These are phyloP conservation scores for Caenorhabditis inopinata DNA, from an alignment of 1,140 invertebrate species.

Conservation along the genomic window DNA sequence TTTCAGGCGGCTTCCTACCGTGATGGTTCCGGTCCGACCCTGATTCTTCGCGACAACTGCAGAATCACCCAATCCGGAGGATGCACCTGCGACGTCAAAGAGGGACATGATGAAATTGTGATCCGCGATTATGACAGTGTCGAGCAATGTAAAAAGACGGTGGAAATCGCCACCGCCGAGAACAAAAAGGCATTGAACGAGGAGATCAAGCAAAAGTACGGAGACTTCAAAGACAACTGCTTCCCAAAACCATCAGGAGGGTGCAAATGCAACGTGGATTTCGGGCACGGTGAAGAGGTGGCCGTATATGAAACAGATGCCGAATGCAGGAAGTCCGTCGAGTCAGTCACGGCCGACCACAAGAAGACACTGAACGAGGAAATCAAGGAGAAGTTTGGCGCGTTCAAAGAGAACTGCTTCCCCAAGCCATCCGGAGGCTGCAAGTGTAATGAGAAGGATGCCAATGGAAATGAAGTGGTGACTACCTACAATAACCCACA, in stretches of 20 bases:
- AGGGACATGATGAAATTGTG: constrained; percentile 31
- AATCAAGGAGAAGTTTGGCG: constrained; percentile 51
- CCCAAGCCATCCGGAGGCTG: constrained; percentile 52
- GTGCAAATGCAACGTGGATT: constrained; percentile 48
- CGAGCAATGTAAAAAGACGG: constrained; percentile 42
- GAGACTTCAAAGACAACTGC: constrained; percentile 52
- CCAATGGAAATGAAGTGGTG: constrained; percentile 48
- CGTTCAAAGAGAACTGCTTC: constrained; percentile 55
- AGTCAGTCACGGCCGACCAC: constrained; percentile 42
- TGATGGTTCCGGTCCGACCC: not conserved
- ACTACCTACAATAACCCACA: constrained; percentile 39
- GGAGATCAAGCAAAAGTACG: constrained; percentile 48
- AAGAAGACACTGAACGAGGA: constrained; percentile 49
- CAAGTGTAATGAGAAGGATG: constrained; percentile 52
- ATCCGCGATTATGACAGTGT: constrained; percentile 24
- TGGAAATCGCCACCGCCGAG: constrained; percentile 43
- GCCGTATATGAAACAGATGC: constrained; percentile 29
- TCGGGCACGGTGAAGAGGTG: constrained; percentile 42
- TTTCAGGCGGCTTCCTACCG: too few relatives aligned
- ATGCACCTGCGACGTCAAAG: constrained; percentile 42
- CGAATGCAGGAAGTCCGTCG: constrained; percentile 43
- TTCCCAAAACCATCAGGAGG: constrained; percentile 50
- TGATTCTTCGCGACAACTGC: constrained; percentile 31
- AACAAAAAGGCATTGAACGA: constrained; percentile 47
- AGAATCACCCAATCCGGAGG: constrained; percentile 8